A percentile compares a stretch with the other conserved stretches of the same genome.
phyloP scores from a whole-genome alignment of 2,113 vertebrate species.

The Monarcha castaneiventris region DNA sequence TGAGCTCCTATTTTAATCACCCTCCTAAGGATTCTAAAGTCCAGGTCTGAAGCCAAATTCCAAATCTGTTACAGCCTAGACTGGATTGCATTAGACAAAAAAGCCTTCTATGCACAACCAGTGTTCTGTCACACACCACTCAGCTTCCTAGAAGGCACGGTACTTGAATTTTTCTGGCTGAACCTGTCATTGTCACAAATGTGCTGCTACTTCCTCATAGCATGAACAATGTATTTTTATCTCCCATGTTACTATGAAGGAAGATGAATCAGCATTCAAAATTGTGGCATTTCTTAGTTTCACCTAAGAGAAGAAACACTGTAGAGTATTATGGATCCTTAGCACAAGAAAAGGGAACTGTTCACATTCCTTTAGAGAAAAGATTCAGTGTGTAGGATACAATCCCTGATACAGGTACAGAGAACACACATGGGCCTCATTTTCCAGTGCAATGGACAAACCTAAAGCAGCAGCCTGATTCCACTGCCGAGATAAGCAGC shows the following conservation, averaged over 20 bases:
- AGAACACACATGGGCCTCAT: not conserved
- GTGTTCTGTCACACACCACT: not conserved
- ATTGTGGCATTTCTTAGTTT: not conserved
- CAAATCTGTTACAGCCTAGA: not conserved
- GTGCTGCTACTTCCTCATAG: not conserved
- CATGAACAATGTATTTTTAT: not conserved
- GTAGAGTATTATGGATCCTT: not conserved
- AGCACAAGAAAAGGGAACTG: not conserved
- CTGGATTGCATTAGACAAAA: not conserved
- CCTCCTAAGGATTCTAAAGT: not conserved
- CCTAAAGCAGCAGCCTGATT: not conserved
- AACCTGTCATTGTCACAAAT: not conserved
- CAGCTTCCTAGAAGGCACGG: not conserved
- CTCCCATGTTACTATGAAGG: not conserved
- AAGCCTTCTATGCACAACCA: not conserved
- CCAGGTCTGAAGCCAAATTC: not conserved
- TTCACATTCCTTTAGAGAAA: not conserved
- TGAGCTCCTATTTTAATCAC: not conserved
- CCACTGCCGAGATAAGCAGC: not conserved
- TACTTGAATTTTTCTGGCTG: not conserved
- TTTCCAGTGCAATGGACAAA: not conserved
- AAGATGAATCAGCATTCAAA: not conserved
- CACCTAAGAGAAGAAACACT: not conserved
- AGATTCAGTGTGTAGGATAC: not conserved
- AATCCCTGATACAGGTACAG: not conserved